These are phyloP conservation scores for Urophycis tenuis DNA, from an alignment of 2,797 vertebrate genomes.

Conservation along the genomic window DNA sequence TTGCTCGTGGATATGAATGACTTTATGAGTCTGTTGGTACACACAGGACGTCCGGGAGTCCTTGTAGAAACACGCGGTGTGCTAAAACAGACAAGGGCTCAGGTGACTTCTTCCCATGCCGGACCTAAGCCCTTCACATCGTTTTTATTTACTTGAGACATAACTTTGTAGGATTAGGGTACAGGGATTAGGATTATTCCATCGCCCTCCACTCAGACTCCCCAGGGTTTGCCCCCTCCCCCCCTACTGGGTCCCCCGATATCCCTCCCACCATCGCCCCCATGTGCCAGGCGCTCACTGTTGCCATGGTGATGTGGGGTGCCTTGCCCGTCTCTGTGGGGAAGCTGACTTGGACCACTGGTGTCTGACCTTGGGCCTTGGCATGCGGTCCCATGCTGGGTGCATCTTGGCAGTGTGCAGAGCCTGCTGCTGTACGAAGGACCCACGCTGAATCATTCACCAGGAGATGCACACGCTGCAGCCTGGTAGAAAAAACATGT, in stretches of 20 bases:
- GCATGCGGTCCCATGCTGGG: background rate
- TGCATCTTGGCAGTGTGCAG: background rate
- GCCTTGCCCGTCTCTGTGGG: conserved; percentile 8
- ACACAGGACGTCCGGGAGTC: too few species aligned
- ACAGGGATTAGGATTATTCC: background rate
- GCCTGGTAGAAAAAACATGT: background rate
- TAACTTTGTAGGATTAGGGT: background rate
- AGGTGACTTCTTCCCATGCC: background rate
- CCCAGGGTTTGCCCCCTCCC: background rate
- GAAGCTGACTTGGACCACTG: background rate
- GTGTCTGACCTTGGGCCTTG: background rate
- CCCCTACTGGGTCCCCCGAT: conserved; percentile 13
- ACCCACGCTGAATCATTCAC: background rate
- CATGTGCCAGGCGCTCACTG: conserved; percentile 12
- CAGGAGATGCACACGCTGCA: background rate
- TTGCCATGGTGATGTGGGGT: conserved; percentile 28
- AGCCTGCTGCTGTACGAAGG: background rate
- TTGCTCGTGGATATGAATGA: too few species aligned
- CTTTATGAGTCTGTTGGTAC: too few species aligned
- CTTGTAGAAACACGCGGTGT: too few species aligned
- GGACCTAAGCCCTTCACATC: background rate
- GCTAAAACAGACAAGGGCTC: background rate
- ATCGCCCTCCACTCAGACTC: background rate
- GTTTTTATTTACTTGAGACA: background rate
- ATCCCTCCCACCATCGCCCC: conserved; percentile 12